These are phyloP conservation scores for Lophius piscatorius DNA, from an alignment of 2,113 vertebrate species.

Conservation along the genomic window DNA sequence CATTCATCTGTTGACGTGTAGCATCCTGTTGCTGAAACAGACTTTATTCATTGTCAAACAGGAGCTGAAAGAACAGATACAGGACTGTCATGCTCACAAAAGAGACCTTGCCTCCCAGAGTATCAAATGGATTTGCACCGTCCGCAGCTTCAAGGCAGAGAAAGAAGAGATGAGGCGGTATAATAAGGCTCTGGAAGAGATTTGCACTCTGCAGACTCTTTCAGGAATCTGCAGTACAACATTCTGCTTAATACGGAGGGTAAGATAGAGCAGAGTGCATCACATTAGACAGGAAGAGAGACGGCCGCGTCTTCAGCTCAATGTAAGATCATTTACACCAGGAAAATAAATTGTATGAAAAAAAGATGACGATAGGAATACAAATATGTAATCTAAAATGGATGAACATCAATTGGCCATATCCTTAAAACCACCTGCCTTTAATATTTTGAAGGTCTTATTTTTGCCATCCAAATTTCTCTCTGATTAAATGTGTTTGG, in stretches of 20 bases:
- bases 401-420: too few relatives aligned
- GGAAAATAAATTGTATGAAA: too few relatives aligned
- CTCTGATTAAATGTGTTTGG: too few relatives aligned
- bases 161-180: constrained; percentile 77
- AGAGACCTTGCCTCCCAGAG: constrained; percentile 79
- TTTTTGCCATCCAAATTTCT: too few relatives aligned
- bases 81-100: constrained; percentile 80
- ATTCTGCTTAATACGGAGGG: constrained; percentile 74
- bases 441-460: too few relatives aligned
- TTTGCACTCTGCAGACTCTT: constrained; percentile 64
- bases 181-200: constrained; percentile 63
- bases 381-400: too few relatives aligned
- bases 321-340: too few relatives aligned
- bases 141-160: constrained; percentile 84
- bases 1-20: too few relatives aligned
- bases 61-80: constrained; percentile 75
- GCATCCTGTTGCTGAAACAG: not conserved
- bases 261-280: constrained; percentile 41
- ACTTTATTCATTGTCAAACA: constrained; percentile 27
- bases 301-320: not conserved
- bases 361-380: too few relatives aligned
- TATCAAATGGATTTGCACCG: constrained; percentile 75
- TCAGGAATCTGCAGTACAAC: constrained; percentile 58
- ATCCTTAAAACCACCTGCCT: too few relatives aligned
- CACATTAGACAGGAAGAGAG: not conserved